phyloP scores from a whole-genome alignment of 2,797 vertebrate genomes.

The Chelon labrosus region DNA sequence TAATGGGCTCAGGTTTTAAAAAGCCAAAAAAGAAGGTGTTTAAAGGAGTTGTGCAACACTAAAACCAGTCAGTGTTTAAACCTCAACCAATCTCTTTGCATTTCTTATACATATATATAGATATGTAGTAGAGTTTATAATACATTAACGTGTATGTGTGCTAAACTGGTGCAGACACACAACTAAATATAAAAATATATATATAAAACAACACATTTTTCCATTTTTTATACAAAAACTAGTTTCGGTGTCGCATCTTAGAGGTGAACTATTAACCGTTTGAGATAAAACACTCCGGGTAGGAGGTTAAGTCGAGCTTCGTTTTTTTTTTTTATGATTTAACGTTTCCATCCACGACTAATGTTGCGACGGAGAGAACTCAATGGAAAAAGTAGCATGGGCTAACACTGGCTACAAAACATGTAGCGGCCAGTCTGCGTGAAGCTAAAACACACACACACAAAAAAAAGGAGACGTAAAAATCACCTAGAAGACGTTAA shows the following conservation, averaged over 20 bases:
- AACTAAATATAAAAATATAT: too few species aligned
- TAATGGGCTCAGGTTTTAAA: conserved; percentile 4
- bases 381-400: conserved; percentile 76
- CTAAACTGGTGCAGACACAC: too few species aligned
- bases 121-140: not conserved
- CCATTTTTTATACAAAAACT: conserved; percentile 2
- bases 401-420: conserved; percentile 58
- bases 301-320: not conserved
- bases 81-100: not conserved
- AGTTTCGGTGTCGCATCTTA: not conserved
- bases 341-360: conserved; percentile 60
- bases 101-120: not conserved
- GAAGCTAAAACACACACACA: not conserved
- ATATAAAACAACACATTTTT: not conserved
- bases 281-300: not conserved
- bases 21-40: too few species aligned
- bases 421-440: conserved; percentile 40
- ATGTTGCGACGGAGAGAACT: conserved; percentile 53
- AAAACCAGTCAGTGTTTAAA: too few species aligned
- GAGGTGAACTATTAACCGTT: too few species aligned
- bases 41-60: too few species aligned
- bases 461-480: not conserved
- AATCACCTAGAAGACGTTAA: not conserved
- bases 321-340: conserved; percentile 36
- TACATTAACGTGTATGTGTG: not conserved